Conservation (phyloP, 2,113 vertebrate species). For the Tamias sibiricus region DNA sequence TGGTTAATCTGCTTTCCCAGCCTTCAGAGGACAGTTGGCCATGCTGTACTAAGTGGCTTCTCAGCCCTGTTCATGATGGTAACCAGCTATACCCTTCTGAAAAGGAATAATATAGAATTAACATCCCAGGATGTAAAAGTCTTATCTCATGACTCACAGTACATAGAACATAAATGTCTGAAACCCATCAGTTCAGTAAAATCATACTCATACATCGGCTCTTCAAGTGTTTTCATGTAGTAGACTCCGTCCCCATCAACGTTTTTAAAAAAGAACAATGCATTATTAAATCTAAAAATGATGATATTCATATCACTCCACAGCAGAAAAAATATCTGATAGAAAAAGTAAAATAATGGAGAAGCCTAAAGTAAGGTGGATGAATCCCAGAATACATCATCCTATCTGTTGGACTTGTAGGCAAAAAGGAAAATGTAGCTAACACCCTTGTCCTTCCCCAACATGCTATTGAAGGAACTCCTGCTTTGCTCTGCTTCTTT, state of each 20-base stretch:
- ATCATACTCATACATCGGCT: neutral
- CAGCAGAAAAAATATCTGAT: neutral
- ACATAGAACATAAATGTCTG: neutral
- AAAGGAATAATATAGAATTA: neutral
- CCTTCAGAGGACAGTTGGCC: neutral
- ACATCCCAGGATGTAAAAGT: neutral
- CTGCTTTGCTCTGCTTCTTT: accelerated
- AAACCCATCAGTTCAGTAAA: neutral
- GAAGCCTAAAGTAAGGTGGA: neutral
- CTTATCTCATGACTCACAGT: neutral
- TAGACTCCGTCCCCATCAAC: neutral
- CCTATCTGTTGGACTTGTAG: neutral
- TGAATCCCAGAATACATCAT: neutral
- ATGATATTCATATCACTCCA: neutral
- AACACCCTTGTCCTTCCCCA: neutral
- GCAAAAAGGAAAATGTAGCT: constrained; percentile 11
- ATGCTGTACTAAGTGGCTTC: neutral
- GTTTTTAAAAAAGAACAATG: neutral
- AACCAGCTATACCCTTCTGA: neutral
- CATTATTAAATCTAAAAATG: neutral
- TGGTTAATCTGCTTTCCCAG: neutral
- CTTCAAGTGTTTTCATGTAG: neutral
- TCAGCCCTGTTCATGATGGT: neutral
- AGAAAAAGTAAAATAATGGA: neutral
- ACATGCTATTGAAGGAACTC: accelerated